These are phyloP conservation scores for Sebastes diploproa DNA, from an alignment of 2,797 vertebrate species.

Conservation along the genomic window DNA sequence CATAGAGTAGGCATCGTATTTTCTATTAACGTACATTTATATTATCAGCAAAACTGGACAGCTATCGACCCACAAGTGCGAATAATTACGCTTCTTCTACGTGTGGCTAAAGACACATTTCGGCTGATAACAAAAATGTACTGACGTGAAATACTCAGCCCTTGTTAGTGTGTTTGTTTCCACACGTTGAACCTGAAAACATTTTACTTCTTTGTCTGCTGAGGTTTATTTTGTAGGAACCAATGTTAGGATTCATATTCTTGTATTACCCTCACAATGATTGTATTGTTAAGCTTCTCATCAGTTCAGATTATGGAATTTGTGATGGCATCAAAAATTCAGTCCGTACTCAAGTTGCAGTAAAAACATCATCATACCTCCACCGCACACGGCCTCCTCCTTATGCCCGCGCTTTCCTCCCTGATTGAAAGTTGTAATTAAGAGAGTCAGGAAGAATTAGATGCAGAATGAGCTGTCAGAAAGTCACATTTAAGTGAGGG, in stretches of 20 bases:
- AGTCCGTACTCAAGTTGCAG: slow-evolving; percentile 2
- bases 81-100: not conserved
- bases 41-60: too few species aligned
- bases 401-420: slow-evolving; percentile 26
- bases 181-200: not conserved
- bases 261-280: not conserved
- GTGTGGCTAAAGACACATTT: not conserved
- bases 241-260: not conserved
- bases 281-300: slow-evolving; percentile 30
- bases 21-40: not conserved
- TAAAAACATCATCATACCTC: slow-evolving; percentile 46
- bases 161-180: not conserved
- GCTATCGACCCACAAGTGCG: not conserved
- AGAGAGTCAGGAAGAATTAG: slow-evolving; percentile 91
- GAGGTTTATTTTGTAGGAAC: too few species aligned
- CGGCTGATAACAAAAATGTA: not conserved
- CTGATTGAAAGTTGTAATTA: slow-evolving; percentile 99
- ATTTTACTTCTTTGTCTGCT: slow-evolving; percentile 5
- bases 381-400: slow-evolving; percentile 10
- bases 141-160: not conserved
- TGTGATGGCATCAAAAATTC: slow-evolving; percentile 2
- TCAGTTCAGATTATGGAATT: slow-evolving; percentile 70
- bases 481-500: slow-evolving; percentile 99
- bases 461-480: slow-evolving; percentile 99
- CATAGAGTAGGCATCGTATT: not conserved